Percentiles rank a stretch among this genome's conserved stretches.
These are phyloP conservation scores for Parauchenoglanis ngamensis DNA, from an alignment of 2,797 vertebrate species.

Conservation along the genomic window DNA sequence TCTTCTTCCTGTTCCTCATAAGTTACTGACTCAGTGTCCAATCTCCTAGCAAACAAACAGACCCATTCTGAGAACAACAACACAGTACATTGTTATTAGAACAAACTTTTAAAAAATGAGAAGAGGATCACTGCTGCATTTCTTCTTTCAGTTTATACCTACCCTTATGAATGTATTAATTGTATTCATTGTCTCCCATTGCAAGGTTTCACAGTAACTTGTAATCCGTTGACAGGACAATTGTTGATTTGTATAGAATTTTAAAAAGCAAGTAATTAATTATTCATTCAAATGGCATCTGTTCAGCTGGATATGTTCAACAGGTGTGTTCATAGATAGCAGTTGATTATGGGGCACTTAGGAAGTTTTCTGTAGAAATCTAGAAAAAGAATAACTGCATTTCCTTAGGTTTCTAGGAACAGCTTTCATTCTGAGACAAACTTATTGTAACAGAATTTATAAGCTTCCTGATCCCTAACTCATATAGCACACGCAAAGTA, in stretches of 20 bases:
- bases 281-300: constrained; percentile 16
- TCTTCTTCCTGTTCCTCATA: background rate
- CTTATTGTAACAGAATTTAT: background rate
- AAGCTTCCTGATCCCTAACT: background rate
- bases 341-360: background rate
- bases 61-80: background rate
- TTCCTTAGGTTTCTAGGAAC: background rate
- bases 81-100: constrained; percentile 16
- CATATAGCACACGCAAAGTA: background rate
- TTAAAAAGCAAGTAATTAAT: background rate
- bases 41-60: background rate
- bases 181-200: background rate
- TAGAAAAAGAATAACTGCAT: background rate
- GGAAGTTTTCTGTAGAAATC: background rate
- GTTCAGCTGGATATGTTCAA: constrained; percentile 10
- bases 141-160: background rate
- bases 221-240: background rate
- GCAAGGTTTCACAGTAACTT: background rate
- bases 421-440: background rate
- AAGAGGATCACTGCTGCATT: constrained; percentile 2
- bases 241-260: background rate
- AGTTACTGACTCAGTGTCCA: background rate
- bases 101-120: background rate
- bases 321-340: background rate
- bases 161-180: background rate